Conservation (phyloP, 2,113 vertebrate genomes). For the Cephalopholis sonnerati region DNA sequence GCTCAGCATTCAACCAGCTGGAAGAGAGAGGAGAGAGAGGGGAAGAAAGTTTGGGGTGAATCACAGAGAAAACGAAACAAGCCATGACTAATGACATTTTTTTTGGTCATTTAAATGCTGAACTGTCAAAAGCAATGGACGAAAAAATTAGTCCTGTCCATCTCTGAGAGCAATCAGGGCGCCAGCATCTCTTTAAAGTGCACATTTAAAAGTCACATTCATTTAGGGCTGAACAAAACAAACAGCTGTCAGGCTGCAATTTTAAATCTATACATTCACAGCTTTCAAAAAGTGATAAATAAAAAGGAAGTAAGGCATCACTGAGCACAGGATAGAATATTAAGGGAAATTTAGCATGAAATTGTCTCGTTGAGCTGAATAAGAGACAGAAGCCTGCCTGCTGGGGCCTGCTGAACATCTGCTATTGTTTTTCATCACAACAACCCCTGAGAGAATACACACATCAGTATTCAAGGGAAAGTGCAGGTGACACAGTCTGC, state of each 20-base stretch:
- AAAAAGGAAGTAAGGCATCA: neutral
- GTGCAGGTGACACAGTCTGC: conserved; percentile 46
- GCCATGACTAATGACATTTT: neutral
- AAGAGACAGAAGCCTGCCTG: conserved; percentile 18
- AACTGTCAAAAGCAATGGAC: neutral
- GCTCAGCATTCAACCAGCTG: conserved; percentile 83
- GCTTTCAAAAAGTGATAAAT: conserved; percentile 7
- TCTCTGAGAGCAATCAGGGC: neutral
- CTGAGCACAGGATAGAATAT: neutral
- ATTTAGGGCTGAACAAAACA: neutral
- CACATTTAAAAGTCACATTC: conserved; percentile 13
- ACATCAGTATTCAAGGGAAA: conserved; percentile 55
- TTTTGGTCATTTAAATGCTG: conserved; percentile 17
- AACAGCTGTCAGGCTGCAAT: neutral
- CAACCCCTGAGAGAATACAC: conserved; percentile 27
- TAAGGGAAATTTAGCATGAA: conserved; percentile 27
- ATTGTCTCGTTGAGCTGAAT: conserved; percentile 15
- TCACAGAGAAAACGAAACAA: conserved; percentile 18
- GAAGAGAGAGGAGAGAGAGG: conserved; percentile 66
- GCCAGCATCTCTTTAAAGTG: conserved; percentile 23
- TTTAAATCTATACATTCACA: conserved; percentile 5
- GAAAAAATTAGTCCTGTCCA: neutral
- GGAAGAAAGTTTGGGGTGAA: conserved; percentile 39
- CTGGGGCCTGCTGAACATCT: conserved; percentile 50
- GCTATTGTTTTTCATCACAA: conserved; percentile 55